Evolutionary conservation across 2,113 vertebrate genomes (phyloP), one percentile per base, ranked within the genome.

Genomic region (Synodontis membranacea): DNA sequence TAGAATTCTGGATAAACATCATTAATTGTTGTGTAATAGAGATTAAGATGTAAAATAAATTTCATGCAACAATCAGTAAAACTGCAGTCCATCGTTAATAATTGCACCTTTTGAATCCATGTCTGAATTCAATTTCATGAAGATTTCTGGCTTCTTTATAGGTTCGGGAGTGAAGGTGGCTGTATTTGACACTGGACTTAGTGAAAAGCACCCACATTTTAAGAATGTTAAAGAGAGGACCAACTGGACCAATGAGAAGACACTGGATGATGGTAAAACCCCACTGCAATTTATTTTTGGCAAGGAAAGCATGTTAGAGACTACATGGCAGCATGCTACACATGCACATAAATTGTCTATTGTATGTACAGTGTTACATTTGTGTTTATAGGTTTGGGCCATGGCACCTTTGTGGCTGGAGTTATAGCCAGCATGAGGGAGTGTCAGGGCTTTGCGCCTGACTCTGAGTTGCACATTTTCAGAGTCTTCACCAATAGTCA

Each of bases 191-290:
- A 99, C 98, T 54, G 98, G 98, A 66, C 94, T 99, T 66, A 99
- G 97, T 39, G 98, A 99, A 92, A 99, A 97, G 89, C 98, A 99
- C 86, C 98, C 98, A 9, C 98, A 99, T 91, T 99, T 99, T 92
- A 99, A 97, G 93, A 99, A 99, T 14, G 98, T 99, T 52, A 99
- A 98, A 91, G 98, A 99, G 89, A 95, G 98, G 90, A 99, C 98
- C 90, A 99, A 99, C 94, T 99, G 98, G 98, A 99, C 98, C 64
- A 99, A 99, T 10, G 98, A 99, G 90, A 98, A 98, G 90, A 99
- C 98, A 0, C 96, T 99, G 91, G 98, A 99, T 66, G 98, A 99
- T 0, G 98, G 98, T 99, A 89, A 94, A 94, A 8, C 2, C 23
- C 5, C 2, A 54, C 0, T 54, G 19, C 8, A 64, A 28, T 21